Base-by-base conservation (phyloP, 2,888 invertebrate genomes). In the Agrotis puta region DNA sequence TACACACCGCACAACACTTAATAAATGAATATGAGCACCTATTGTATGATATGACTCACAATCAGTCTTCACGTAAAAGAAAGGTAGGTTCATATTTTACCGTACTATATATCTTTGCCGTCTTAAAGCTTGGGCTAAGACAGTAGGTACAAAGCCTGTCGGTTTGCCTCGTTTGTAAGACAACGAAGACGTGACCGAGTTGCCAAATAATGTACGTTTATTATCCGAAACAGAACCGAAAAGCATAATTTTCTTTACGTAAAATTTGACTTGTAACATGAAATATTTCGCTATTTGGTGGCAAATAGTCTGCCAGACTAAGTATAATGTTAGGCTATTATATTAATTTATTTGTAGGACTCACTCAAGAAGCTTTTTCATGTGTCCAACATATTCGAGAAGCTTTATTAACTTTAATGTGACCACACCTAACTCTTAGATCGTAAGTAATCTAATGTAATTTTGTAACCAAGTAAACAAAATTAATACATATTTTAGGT, bases 171-270 rank as follows among this genome's bases (percentile, higher is more conserved):
- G 83, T 80, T 82, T 83, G 83, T 82, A 78, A 84, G 80, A 84
- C 83, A 83, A 77, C 75, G 70, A 33, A 61, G n/a, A 83, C 83
- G 83, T 83, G 83, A 83, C 83, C 47, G 71, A 64, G 78, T 78
- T 83, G 75, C 85, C 80, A 83, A 83, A 82, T 82, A 85, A 74
- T 85, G 58, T 83, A 72, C 70, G 78, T 71, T 79, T 81, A 81
- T 84, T 79, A 81, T 79, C 70, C 68, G 76, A 70, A 82, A 71
- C 64, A 73, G 59, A 70, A 84, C 62, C 70, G 74, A 79, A 69
- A 70, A 66, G 72, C 73, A 78, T 84, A 76, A 83, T 84, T 82
- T 84, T 74, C 70, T 77, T 77, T 64, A 84, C 70, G 57, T 70
- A 54, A 70, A 72, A 71, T 77, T 66, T 54, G 64, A 59, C 66